A percentile compares a stretch with the other conserved stretches of the same genome.
Evolutionary conservation across 2,888 invertebrate genomes (phyloP).

Genomic region (Tipula vernalis): DNA sequence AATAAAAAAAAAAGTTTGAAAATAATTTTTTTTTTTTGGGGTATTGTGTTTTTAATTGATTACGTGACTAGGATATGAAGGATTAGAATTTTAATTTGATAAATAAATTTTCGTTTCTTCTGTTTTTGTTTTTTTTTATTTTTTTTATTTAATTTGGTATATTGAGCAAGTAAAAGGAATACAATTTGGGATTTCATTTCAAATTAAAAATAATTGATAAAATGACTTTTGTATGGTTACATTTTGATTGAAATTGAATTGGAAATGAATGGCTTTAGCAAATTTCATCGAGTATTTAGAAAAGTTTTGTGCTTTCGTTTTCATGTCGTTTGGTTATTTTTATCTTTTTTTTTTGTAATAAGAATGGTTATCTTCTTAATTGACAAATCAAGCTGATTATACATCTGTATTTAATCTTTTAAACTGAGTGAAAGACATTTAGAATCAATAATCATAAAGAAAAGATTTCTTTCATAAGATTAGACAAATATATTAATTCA

Average conservation of each 20-base stretch:
- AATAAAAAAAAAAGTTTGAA: background rate
- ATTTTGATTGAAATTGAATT: background rate
- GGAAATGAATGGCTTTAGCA: background rate
- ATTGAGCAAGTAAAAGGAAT: background rate
- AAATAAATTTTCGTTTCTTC: background rate
- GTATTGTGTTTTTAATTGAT: conserved; percentile 4
- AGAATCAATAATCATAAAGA: too few relatives aligned
- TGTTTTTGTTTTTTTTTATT: background rate
- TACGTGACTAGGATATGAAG: conserved; percentile 4
- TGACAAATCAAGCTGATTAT: too few relatives aligned
- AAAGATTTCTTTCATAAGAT: too few relatives aligned
- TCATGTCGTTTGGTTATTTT: too few relatives aligned
- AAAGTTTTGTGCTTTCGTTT: background rate
- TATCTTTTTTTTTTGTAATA: background rate
- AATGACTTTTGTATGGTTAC: background rate
- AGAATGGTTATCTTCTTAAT: too few relatives aligned
- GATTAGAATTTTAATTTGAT: conserved; percentile 4
- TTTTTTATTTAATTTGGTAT: background rate
- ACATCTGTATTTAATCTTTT: too few relatives aligned
- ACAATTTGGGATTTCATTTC: background rate
- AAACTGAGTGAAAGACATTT: too few relatives aligned
- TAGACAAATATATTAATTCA: too few relatives aligned
- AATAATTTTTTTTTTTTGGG: background rate
- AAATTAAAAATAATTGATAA: background rate
- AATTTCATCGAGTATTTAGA: background rate